A percentile compares a stretch with the other conserved stretches of the same genome.
phyloP scores from a whole-genome alignment of 2,888 invertebrate genomes.

The Nomada fabriciana region DNA sequence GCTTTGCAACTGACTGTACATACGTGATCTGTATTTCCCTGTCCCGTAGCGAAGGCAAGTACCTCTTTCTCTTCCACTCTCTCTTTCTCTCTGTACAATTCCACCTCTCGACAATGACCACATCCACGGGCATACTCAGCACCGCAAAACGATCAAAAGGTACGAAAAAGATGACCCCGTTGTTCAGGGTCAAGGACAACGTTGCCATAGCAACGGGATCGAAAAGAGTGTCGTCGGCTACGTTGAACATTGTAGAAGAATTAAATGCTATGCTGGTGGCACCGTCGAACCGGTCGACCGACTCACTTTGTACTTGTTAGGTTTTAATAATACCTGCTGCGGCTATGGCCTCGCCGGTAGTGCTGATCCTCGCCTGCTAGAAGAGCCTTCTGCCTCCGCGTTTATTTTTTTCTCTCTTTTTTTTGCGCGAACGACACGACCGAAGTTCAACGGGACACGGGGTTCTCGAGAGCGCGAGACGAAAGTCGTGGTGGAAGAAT shows the following conservation, averaged over 20 bases:
- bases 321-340: slow-evolving; percentile 74
- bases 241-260: slow-evolving; percentile 73
- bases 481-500: not conserved
- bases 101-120: slow-evolving; percentile 54
- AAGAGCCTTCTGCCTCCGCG: slow-evolving; percentile 37
- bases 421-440: slow-evolving; percentile 24
- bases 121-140: slow-evolving; percentile 32
- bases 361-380: slow-evolving; percentile 64
- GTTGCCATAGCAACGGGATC: slow-evolving; percentile 68
- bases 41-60: slow-evolving; percentile 1
- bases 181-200: slow-evolving; percentile 62
- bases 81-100: slow-evolving; percentile 16
- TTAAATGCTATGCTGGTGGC: slow-evolving; percentile 73
- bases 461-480: not conserved
- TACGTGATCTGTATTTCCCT: slow-evolving; percentile 15
- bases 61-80: not conserved
- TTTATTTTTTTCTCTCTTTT: slow-evolving; percentile 17
- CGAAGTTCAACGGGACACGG: slow-evolving; percentile 28
- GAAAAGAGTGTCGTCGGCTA: slow-evolving; percentile 58
- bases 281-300: slow-evolving; percentile 73
- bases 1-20: not conserved
- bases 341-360: slow-evolving; percentile 61
- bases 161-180: slow-evolving; percentile 57
- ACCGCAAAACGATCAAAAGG: slow-evolving; percentile 42
- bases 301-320: slow-evolving; percentile 74